Base-by-base conservation (phyloP, 1,140 invertebrate genomes). In the Drosophila simulans region DNA sequence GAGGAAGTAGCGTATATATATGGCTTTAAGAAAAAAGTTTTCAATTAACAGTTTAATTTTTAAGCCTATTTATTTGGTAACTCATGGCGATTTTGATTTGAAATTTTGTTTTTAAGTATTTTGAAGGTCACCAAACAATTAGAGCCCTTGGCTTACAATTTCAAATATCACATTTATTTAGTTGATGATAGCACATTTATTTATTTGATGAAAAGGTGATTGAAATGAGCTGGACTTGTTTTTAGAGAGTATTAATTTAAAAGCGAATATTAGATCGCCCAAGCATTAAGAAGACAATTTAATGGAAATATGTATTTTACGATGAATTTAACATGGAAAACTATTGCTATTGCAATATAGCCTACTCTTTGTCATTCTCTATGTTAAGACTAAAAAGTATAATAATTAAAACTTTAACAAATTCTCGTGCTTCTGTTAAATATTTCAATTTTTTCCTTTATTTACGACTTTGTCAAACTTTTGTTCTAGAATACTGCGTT, bases 1-100 rank as follows among this genome's bases (percentile, higher is more conserved):
- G 20, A 54, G 58, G 15, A 52, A 52, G 49, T 52, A 52, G 49
- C 49, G 49, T 52, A 52, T 52, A 52, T 52, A 52, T 52, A 52
- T 52, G 5, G 49, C 49, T 52, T 52, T 52, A 52, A 52, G 49
- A 52, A 52, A 17, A 35, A 35, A 52, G 49, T 52, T 52, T 52
- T 35, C 11, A 52, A 20, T 35, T 52, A 52, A 52, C 17, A 51
- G 20, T 2, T 11, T 3, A 15, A 49, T 35, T 15, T 15, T 27
- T 17, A 52, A 12, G 27, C 49, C 49, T 34, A 35, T 17, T 52
- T 34, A 20, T 17, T 52, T 52, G 49, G 48, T 12, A 51, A 51
- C 48, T 34, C 27, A 15, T 17, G 35, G 5, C 2, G 17, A 17
- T 35, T 51, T 51, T 49, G 46, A n/a, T 31, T 49, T 10, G 13